Base-by-base conservation (phyloP, 2,888 invertebrate species). In the Plagodis pulveraria region DNA sequence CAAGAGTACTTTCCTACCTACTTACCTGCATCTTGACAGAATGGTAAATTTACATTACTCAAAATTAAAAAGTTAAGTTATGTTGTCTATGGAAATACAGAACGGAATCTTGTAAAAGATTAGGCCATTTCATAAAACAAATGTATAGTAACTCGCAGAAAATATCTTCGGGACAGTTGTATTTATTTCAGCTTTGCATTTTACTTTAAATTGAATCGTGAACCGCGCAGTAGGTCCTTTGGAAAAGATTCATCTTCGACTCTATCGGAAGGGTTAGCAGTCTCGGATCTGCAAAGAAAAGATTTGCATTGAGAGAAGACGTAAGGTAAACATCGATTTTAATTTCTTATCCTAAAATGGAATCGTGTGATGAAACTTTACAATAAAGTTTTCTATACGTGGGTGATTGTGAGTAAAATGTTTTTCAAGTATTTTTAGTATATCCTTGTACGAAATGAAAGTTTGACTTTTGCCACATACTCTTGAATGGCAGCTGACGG, bases 91-190 rank as follows among this genome's bases (percentile, higher is more conserved):
- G 92, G 86, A 85, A 89, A 83, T 85, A 89, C 90, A 91, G 92
- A 92, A 92, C 90, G 89, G 91, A 92, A 93, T 93, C 93, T 93
- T 92, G 92, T 91, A 93, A 92, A 90, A 93, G 93, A 93, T 91
- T 93, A 93, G 93, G 93, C 93, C 93, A 93, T 93, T 93, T 92
- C 93, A 92, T 93, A 91, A 91, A 93, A 93, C 92, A 93, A 92
- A 93, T 92, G 92, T 93, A 91, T 93, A 93, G 93, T 92, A 90
- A 89, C 91, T 93, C 89, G 91, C 92, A 92, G 91, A 92, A 93
- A 92, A 89, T 90, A 91, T 91, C 87, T 87, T 90, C 90, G 86
- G 89, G 90, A 88, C 90, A 89, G 89, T 92, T 92, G 86, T 91
- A 91, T 91, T 92, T 92, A 91, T 92, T 92, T 92, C 91, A 93